phyloP scores from a whole-genome alignment of 2,888 invertebrate genomes.

The Metallyticus violacea region DNA sequence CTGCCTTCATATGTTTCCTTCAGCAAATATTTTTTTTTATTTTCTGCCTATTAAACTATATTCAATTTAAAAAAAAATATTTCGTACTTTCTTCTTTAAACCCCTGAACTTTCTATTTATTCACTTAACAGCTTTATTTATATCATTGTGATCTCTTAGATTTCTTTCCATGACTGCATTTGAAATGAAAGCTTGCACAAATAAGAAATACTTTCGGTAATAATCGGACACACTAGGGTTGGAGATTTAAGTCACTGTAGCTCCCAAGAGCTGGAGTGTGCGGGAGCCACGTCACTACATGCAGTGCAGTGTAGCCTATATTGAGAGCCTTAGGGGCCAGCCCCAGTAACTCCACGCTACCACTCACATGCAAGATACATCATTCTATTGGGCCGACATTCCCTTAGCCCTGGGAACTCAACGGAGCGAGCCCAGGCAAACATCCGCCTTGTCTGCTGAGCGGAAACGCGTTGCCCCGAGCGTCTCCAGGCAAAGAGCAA shows the following conservation, averaged over 20 bases:
- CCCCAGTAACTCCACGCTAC: background rate
- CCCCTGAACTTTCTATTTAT: too few relatives aligned
- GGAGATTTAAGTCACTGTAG: background rate
- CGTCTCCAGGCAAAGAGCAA: conserved; percentile 13
- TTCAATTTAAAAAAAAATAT: too few relatives aligned
- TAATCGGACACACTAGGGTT: background rate
- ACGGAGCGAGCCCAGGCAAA: conserved; percentile 20
- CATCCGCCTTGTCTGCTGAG: conserved; percentile 28
- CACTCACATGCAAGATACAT: conserved; percentile 11
- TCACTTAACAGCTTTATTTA: too few relatives aligned
- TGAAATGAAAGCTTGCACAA: too few relatives aligned
- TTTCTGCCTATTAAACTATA: too few relatives aligned
- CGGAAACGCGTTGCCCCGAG: conserved; percentile 28
- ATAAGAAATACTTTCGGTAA: too few relatives aligned
- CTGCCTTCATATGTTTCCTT: too few relatives aligned
- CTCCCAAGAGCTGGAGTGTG: background rate
- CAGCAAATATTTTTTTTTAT: too few relatives aligned
- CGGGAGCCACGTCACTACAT: background rate
- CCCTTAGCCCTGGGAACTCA: background rate
- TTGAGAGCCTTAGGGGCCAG: conserved; percentile 15
- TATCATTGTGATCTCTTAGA: too few relatives aligned
- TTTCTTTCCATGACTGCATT: too few relatives aligned
- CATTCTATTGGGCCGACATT: conserved; percentile 11
- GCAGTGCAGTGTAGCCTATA: conserved; percentile 8
- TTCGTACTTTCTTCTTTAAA: too few relatives aligned